Evolutionary conservation across 2,113 vertebrate genomes (phyloP).

Genomic region (Neogale vison): DNA sequence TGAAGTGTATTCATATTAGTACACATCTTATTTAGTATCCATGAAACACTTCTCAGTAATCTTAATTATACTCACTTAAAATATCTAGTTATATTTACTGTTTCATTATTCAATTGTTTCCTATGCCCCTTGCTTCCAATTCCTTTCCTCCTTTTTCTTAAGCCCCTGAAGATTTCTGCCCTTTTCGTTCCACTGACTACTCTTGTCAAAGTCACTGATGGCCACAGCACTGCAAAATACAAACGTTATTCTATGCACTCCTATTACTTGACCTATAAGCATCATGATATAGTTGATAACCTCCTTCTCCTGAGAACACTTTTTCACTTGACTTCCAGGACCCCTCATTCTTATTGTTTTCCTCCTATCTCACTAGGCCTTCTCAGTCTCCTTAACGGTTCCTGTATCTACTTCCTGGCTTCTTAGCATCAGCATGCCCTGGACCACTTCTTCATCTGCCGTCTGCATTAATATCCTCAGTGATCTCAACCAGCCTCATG

Average conservation of each 20-base stretch:
- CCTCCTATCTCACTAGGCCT: not conserved
- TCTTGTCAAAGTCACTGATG: not conserved
- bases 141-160: not conserved
- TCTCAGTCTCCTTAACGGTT: not conserved
- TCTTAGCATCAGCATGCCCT: not conserved
- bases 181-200: not conserved
- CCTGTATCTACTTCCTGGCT: not conserved
- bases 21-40: not conserved
- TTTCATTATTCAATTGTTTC: not conserved
- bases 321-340: not conserved
- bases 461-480: not conserved
- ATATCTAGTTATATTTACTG: not conserved
- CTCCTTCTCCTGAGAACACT: not conserved
- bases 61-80: not conserved
- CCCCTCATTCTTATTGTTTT: not conserved
- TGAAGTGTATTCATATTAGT: not conserved
- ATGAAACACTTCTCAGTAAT: slow-evolving; percentile 18
- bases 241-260: not conserved
- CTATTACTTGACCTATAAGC: not conserved
- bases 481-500: slow-evolving; percentile 6
- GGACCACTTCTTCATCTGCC: not conserved
- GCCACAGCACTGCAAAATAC: not conserved
- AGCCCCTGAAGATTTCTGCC: not conserved
- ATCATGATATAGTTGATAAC: not conserved
- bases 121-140: not conserved